Conservation (phyloP, 2,113 vertebrate genomes). For the human (Homo sapiens) region DNA sequence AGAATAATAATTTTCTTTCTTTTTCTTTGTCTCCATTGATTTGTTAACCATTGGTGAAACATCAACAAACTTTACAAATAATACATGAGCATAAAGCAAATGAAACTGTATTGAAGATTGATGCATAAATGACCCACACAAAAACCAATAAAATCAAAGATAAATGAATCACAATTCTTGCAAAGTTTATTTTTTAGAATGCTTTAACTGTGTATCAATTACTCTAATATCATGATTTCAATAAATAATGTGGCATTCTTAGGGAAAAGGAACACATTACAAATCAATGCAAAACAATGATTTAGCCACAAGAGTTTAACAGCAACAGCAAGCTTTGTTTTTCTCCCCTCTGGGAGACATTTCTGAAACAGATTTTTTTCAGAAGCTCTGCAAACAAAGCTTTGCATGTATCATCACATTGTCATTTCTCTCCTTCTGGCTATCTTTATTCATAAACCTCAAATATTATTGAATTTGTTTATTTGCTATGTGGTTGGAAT, state of each 20-base stretch:
- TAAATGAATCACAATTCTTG: background rate
- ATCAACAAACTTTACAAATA: constrained; percentile 29
- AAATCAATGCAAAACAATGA: background rate
- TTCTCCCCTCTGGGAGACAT: background rate
- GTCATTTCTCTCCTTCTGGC: constrained; percentile 41
- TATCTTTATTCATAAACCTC: constrained; percentile 56
- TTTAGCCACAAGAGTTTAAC: background rate
- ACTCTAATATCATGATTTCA: constrained; percentile 30
- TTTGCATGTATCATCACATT: constrained; percentile 2
- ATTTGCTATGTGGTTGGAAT: constrained; percentile 63
- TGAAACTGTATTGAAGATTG: constrained; percentile 4
- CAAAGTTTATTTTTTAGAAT: constrained; percentile 13
- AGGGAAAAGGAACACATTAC: background rate
- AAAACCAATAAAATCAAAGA: constrained; percentile 40
- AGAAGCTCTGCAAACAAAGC: constrained; percentile 53
- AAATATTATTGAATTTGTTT: constrained; percentile 64
- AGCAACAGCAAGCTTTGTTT: background rate
- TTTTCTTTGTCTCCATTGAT: constrained; percentile 4
- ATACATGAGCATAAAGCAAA: background rate
- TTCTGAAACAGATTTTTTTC: background rate
- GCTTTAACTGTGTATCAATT: background rate
- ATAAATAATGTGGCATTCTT: constrained; percentile 1
- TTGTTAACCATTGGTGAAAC: background rate
- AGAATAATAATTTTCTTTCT: background rate
- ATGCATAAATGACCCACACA: background rate